Base-by-base conservation (phyloP, 2,888 invertebrate genomes). In the Trichogramma dendrolimi region DNA sequence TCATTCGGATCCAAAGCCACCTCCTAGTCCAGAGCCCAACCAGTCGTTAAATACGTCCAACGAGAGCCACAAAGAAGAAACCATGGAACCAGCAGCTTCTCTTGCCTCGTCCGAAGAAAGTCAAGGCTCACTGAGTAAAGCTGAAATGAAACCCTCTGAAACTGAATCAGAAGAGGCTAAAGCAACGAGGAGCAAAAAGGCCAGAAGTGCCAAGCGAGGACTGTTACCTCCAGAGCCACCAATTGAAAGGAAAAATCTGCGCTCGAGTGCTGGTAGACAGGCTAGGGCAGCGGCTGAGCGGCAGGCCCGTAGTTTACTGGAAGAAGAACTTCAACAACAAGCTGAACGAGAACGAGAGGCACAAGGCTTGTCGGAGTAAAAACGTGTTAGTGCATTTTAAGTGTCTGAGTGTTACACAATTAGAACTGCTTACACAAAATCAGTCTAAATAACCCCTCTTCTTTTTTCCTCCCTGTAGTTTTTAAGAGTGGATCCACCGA, bases 231-330 rank as follows among this genome's bases (percentile, higher is more conserved):
- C 82, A 49, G 83, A 84, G 68, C 84, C 84, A 7, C 83, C 83
- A 6, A 80, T 83, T 2, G 85, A 85, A 69, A 81, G 85, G 64
- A 86, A 86, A 69, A 85, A 85, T 73, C 75, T 86, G 63, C 80
- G 85, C 43, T 91, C 91, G 4, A 92, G 91, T 78, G 88, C 92
- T 44, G 89, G 89, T 44, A 81, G 90, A 64, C 87, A 88, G 63
- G 86, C 86, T 5, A 81, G 83, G 56, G 81, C 83, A 2, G 83
- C 82, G 47, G 82, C 82, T 44, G 79, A 79, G 60, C 67, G 79
- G 40, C 79, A 79, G 60, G 79, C 78, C 7, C 71, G 77, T 46
- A 72, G 75, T 71, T 76, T 76, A 61, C 76, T 69, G 78, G 90
- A 70, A 85, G 86, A 69, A 81, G 85, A 67, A 82, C 83, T 44